A percentile compares a stretch with the other conserved stretches of the same genome.
phyloP scores from a whole-genome alignment of 2,113 vertebrate species.

The Mobula birostris region DNA sequence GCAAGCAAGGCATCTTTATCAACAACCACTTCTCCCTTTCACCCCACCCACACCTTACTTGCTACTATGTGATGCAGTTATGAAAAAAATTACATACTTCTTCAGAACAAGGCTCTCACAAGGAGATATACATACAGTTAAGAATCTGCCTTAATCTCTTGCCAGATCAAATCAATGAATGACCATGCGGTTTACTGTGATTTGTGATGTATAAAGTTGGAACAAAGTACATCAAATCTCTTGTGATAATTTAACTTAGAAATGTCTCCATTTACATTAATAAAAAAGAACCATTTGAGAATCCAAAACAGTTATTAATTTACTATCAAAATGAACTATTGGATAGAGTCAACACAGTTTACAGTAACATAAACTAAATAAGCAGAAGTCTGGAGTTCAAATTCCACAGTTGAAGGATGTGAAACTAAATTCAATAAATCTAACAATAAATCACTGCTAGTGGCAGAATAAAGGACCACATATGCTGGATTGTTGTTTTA shows the following conservation, averaged over 20 bases:
- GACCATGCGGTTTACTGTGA: background rate
- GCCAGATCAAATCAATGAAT: background rate
- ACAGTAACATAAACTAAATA: background rate
- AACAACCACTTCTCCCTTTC: background rate
- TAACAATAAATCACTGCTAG: background rate
- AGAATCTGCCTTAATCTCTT: background rate
- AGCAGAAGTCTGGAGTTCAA: background rate
- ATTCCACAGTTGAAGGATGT: background rate
- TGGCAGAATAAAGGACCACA: background rate
- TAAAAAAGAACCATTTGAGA: background rate
- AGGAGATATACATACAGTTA: background rate
- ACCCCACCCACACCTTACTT: background rate
- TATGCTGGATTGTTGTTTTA: background rate
- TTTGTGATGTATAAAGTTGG: background rate
- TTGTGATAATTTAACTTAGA: background rate
- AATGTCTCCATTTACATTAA: background rate
- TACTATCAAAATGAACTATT: background rate
- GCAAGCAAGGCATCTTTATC: too few species aligned
- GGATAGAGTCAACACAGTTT: background rate
- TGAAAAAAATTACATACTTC: background rate
- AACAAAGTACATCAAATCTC: background rate
- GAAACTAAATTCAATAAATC: background rate
- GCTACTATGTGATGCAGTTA: background rate
- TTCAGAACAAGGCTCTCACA: background rate
- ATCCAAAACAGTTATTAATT: background rate